Evolutionary conservation across 35 echinoderm and acorn worm species (phyloP).

Genomic region (Holothuria glaberrima): DNA sequence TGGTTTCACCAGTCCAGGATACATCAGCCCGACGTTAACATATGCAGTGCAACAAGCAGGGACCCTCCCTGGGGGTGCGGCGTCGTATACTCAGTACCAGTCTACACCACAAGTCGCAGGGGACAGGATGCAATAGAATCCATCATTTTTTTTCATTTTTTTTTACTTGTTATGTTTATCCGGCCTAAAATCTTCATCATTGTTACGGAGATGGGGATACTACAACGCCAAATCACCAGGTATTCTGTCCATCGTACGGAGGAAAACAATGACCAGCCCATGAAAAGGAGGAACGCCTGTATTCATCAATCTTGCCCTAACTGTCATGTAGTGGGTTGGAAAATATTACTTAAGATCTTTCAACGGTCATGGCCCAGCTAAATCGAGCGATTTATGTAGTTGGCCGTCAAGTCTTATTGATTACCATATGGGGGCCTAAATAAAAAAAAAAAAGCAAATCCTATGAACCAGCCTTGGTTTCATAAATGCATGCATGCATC

Average conservation of each 20-base stretch:
- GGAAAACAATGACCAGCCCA: neutral
- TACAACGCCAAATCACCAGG: neutral
- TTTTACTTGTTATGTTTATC: slow-evolving; percentile 34
- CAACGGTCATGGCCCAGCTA: no score
- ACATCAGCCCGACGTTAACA: slow-evolving; percentile 44
- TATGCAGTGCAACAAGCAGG: slow-evolving; percentile 44
- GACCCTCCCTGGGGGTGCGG: slow-evolving; percentile 15
- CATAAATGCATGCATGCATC: no score
- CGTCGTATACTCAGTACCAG: slow-evolving; percentile 44
- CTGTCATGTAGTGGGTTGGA: no score
- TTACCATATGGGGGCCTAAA: no score
- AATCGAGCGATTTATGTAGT: no score
- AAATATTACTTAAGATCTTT: no score
- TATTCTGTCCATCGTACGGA: neutral
- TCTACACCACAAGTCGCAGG: slow-evolving; percentile 48
- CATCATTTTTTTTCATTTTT: slow-evolving; percentile 22
- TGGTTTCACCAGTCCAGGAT: slow-evolving; percentile 42
- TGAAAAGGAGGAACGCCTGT: neutral
- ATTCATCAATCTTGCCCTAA: no score
- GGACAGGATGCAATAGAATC: slow-evolving; percentile 52
- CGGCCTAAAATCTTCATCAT: slow-evolving; percentile 13
- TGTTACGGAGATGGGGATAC: no score
- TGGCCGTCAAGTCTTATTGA: no score
- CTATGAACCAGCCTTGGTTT: no score
- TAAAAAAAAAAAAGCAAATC: no score